A percentile compares a stretch with the other conserved stretches of the same genome.
phyloP scores from a whole-genome alignment of 1,140 invertebrate species.

The Hylaeus volcanicus region DNA sequence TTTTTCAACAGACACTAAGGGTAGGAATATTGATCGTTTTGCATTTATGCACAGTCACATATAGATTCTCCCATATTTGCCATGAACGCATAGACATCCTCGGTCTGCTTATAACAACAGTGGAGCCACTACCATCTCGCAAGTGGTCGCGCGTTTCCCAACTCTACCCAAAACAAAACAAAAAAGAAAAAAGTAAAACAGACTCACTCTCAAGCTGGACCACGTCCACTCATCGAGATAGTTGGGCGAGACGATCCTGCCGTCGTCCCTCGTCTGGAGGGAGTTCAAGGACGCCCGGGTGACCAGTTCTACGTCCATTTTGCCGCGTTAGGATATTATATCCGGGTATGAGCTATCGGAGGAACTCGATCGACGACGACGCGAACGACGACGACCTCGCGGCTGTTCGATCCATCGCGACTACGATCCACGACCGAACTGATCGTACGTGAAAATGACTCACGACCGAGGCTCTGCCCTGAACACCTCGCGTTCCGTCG shows the following conservation, averaged over 20 bases:
- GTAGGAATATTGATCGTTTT: too few species aligned
- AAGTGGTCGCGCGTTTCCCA: too few species aligned
- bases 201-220: slow-evolving; percentile 75
- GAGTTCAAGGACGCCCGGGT: slow-evolving; percentile 75
- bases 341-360: background rate
- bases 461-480: slow-evolving; percentile 17
- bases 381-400: background rate
- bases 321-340: slow-evolving; percentile 10
- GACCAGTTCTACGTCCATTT: slow-evolving; percentile 76
- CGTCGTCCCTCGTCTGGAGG: slow-evolving; percentile 71
- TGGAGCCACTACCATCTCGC: too few species aligned
- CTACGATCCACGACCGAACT: slow-evolving; percentile 42
- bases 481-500: slow-evolving; percentile 30
- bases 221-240: slow-evolving; percentile 77
- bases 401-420: slow-evolving; percentile 46
- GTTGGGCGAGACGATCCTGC: slow-evolving; percentile 71
- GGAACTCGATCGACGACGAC: background rate
- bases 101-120: too few species aligned
- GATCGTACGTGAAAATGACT: slow-evolving; percentile 54
- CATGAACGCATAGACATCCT: too few species aligned
- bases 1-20: too few species aligned
- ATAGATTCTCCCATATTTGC: too few species aligned
- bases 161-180: background rate
- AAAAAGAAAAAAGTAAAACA: background rate
- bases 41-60: too few species aligned